A percentile compares a stretch with the other conserved stretches of the same genome.
phyloP scores from a whole-genome alignment of 2,113 vertebrate genomes.

The Daubentonia madagascariensis region DNA sequence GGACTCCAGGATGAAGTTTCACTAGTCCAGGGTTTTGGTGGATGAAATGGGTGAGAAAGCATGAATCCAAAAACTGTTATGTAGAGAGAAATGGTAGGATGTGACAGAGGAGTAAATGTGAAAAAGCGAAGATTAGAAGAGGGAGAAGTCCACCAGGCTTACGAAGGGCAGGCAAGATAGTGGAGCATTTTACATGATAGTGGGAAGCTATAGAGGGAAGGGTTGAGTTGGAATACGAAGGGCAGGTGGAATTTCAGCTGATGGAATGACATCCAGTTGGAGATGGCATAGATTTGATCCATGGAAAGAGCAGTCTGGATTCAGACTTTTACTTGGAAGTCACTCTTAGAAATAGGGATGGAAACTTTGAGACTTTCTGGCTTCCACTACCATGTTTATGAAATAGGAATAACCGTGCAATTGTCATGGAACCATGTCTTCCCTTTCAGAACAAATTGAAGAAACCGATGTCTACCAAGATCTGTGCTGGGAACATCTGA shows the following conservation, averaged over 20 bases:
- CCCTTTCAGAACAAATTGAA: conserved; percentile 85
- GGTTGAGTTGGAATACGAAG: neutral
- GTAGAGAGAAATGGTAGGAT: neutral
- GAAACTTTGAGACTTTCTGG: conserved; percentile 8
- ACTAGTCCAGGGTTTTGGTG: neutral
- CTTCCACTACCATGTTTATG: neutral
- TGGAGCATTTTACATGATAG: neutral
- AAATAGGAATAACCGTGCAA: neutral
- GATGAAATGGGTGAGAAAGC: neutral
- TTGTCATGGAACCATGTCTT: conserved; percentile 61
- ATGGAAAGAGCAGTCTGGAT: conserved; percentile 4
- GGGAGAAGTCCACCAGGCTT: neutral
- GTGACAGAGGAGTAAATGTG: neutral
- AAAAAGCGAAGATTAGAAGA: neutral
- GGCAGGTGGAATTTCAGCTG: neutral
- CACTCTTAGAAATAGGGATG: neutral
- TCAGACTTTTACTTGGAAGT: conserved; percentile 41
- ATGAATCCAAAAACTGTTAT: neutral
- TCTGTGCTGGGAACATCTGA: conserved; percentile 94
- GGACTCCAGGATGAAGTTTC: neutral
- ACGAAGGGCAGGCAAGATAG: neutral
- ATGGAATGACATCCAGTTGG: neutral
- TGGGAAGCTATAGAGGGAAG: neutral
- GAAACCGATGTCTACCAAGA: conserved; percentile 89
- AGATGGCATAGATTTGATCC: neutral